Evolutionary conservation across 1,140 invertebrate species (phyloP), one percentile per base, ranked within the genome.

Genomic region (Nebria ingens): DNA sequence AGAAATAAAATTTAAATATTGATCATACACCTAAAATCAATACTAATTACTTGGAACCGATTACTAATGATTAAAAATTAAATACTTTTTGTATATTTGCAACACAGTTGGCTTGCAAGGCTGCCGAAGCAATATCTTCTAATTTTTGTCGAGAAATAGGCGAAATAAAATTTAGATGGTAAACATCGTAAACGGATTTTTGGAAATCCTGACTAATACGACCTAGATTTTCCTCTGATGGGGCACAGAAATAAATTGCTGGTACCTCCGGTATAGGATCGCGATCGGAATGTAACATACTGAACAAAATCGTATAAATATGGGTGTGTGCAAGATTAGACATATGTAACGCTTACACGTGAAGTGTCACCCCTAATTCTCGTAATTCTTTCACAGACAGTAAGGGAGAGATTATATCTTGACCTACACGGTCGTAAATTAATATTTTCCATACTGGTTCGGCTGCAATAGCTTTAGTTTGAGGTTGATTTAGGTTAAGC

Each of bases 1-100:
- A 22, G 90, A 91, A 64, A 99, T 98, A 69, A 99, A 99, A 76
- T 98, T 98, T 23, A 98, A 77, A 81, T 98, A 98, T 71, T 99
- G 97, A 73, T 97, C 94, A 72, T 84, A 96, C 29, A 97, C 79
- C 82, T 85, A 56, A 29, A 66, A 70, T 49, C 59, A 59, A 63
- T 59, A 52, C 49, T 19, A 12, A 29, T 45, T 25, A 20, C 22
- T 21, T 50, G 29, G 52, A 53, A 34, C 2, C 19, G 17, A 2
- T 22, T 17, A 9, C 21, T 17, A 21, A 20, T 40, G 52, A 51
- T 53, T 51, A 51, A 53, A 52, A 21, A 22, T 54, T 25, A 51
- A 55, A 57, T 68, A 86, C 89, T 76, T 97, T 98, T 53, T 93
- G 88, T 53, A 99, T 91, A 70, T 88, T 87, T 23, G 87, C 80